Evolutionary conservation across 2,797 vertebrate genomes (phyloP), one percentile per base, ranked within the genome.

Genomic region (Thaleichthys pacificus): DNA sequence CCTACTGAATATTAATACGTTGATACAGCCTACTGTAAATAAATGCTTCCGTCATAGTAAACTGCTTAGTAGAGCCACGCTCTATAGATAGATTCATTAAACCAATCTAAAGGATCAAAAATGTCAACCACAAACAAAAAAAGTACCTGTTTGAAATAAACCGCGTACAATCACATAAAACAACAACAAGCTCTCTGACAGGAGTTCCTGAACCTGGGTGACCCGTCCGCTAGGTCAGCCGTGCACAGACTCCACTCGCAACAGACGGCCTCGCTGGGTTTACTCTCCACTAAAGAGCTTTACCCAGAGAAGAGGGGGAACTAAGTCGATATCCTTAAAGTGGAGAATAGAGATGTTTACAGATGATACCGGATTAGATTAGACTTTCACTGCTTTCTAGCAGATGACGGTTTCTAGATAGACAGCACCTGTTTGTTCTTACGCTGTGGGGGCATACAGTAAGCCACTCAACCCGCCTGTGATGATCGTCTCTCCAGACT

Each of bases 291-390:
- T 82, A 79, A 78, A 77, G 73, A 84, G 77, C 77, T 85, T 82
- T 84, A 61, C 49, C 42, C 49, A 68, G 72, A 47, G 42, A 47
- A 66, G 74, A 70, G 62, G 69, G 61, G 38, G 28, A 79, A 35
- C 57, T 70, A 66, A 69, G 69, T 56, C 64, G 35, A 57, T 61
- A 64, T 57, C 38, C 28, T 62, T 75, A 70, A 72, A 73, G 69
- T 75, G 66, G 68, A 79, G 69, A 79, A 75, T 69, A 62, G 35
- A 74, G 62, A 81, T 65, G 47, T 79, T 78, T 76, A 54, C 70
- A 80, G 75, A 79, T 77, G 79, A 86, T 82, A 81, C 66, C 6
- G 69, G 78, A 84, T 84, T 82, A 85, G 75, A 84, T 84, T 82
- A 85, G 75, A 86, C 68, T 61, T 80, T 58, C 71, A 79, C 71